These are phyloP conservation scores for Agrypnia vestita DNA, from an alignment of 1,140 invertebrate genomes.

Conservation along the genomic window DNA sequence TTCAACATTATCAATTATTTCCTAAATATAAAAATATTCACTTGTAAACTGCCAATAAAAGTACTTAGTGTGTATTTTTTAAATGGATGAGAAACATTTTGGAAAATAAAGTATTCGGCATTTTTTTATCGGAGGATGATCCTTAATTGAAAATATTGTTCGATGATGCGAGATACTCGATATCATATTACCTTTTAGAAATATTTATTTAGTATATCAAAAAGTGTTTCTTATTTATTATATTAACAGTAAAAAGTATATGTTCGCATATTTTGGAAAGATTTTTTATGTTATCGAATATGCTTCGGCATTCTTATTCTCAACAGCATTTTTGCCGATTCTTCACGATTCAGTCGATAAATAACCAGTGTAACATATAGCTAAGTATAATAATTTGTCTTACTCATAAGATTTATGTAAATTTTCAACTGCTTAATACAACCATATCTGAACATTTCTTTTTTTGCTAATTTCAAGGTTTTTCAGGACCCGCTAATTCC, in stretches of 20 bases:
- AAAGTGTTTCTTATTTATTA: conserved; percentile 32
- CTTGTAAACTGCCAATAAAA: conserved; percentile 59
- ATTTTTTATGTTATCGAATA: conserved; percentile 24
- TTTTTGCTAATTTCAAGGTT: conserved; percentile 42
- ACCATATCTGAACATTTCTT: conserved; percentile 35
- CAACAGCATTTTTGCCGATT: background rate
- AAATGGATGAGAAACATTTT: conserved; percentile 20
- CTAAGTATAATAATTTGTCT: background rate
- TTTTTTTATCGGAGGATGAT: conserved; percentile 32
- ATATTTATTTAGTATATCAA: conserved; percentile 43
- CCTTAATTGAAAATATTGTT: conserved; percentile 42
- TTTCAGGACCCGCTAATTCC: conserved; percentile 92
- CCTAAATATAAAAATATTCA: conserved; percentile 52
- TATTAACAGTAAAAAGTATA: conserved; percentile 3
- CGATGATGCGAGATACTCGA: conserved; percentile 28
- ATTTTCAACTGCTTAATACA: conserved; percentile 24
- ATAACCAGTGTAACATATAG: background rate
- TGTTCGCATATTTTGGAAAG: conserved; percentile 20
- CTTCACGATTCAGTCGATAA: background rate
- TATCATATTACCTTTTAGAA: conserved; percentile 28
- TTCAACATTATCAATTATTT: background rate
- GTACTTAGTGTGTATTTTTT: conserved; percentile 52
- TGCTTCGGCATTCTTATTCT: conserved; percentile 11
- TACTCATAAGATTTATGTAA: conserved; percentile 2
- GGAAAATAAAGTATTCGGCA: conserved; percentile 38